Base-by-base conservation (phyloP, 1,140 invertebrate species). In the Lethocerus indicus region DNA sequence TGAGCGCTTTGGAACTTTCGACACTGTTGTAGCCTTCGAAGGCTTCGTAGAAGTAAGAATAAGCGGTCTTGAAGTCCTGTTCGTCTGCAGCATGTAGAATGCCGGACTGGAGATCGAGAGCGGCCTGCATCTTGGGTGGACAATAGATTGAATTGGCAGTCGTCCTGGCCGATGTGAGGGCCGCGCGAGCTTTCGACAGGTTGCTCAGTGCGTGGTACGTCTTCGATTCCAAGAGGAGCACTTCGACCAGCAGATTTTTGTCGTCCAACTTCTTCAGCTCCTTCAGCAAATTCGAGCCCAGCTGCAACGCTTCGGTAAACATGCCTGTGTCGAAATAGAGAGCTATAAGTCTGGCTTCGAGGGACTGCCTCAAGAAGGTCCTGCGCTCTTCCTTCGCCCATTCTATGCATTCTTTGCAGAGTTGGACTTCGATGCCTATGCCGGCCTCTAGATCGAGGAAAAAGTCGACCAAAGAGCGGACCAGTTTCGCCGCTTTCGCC, bases 21-120 rank as follows among this genome's bases (percentile, higher is more conserved):
- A 94, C 84, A 56, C 89, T 93, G 66, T 98, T 93, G 68, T 94
- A 98, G 53, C 93, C 93, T 74, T 99, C 96, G 69, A 99, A 99
- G 29, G 95, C 95, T 73, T 99, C 96, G 69, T 98, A 99, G 64
- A 98, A 99, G 64, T 99, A 99, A 32, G 95, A 98, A 67, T 95
- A 99, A 29, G 95, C 96, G 56, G 95, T 99, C 74, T 99, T 98
- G 65, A 99, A 99, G 63, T 99, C 96, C 61, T 87, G 81, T 65
- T 98, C 96, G 67, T 99, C 96, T 26, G 94, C 95, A 32, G 96
- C 95, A 71, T 99, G 96, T 18, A 99, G 67, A 56, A 99, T 96
- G 49, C 92, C 95, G 27, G 95, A 98, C 64, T 98, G 94, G 39
- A 98, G 70, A 71, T 99, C 96, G 14, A 99, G 71, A 16, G 91